Evolutionary conservation across 2,797 vertebrate species (phyloP), one percentile per base, ranked within the genome.

Genomic region (Sebastes nivosus): DNA sequence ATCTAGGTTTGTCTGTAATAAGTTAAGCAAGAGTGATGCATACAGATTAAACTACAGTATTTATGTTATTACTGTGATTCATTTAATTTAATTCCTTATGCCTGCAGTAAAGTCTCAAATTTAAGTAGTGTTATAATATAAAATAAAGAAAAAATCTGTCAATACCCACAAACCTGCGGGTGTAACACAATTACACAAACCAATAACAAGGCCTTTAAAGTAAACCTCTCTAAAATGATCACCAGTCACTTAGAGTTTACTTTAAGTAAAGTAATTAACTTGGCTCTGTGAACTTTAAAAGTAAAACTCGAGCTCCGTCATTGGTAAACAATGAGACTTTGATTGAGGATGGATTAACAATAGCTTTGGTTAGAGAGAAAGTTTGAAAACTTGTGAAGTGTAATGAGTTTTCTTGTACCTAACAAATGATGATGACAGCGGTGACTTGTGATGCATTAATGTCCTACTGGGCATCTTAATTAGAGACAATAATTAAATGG

Each of bases 401-500:
- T 76, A 77, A 82, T 81, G 29, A 54, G 61, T 59, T 76, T 69
- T 66, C 50, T 75, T 64, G 38, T 58, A 63, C 5, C 8, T 70
- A 69, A 66, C 6, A 72, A 65, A 75, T 50, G 25, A 83, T 63
- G 16, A 77, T 58, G 69, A 50, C 52, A 69, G 34, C n/a, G 36
- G 54, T 75, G 73, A 69, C 55, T 50, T 36, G 20, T 36, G 80
- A 83, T 77, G 72, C 65, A 84, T 83, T 63, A 65, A 75, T 58
- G 54, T 13, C 2, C 2, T 27, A 80, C 12, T 29, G 46, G 24
- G 57, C 14, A 64, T 61, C 74, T 78, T 36, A 77, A 86, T 83
- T 69, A 80, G 34, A 76, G 57, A 76, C 30, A 70, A 42, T 69
- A 77, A 84, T 80, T 72, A 60, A 86, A 77, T 68, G 6, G 60